phyloP scores from a whole-genome alignment of 1,140 invertebrate genomes.

The Drosophila obscura region DNA sequence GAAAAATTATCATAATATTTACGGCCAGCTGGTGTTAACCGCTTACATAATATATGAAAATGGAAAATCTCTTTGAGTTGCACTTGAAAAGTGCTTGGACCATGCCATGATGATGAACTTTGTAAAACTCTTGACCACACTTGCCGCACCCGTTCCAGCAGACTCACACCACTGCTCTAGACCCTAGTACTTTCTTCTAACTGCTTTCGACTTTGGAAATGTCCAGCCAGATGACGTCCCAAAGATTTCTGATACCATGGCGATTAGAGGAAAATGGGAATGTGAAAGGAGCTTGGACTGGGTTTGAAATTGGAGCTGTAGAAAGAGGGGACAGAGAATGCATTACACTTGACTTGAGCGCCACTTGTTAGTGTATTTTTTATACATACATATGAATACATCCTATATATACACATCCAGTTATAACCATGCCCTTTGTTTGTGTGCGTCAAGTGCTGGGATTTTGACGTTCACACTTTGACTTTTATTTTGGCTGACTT shows the following conservation, averaged over 20 bases:
- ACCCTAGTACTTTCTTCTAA: not conserved
- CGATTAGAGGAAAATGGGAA: not conserved
- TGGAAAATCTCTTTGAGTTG: constrained; percentile 78
- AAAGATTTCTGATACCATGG: not conserved
- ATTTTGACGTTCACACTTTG: constrained; percentile 48
- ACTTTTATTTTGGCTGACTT: constrained; percentile 33
- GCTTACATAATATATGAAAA: constrained; percentile 81
- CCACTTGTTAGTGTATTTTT: constrained; percentile 81
- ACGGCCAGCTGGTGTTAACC: constrained; percentile 37
- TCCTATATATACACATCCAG: constrained; percentile 1
- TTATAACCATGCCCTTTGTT: constrained; percentile 56
- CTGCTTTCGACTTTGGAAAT: constrained; percentile 58
- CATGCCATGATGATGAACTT: constrained; percentile 74
- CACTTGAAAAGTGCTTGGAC: constrained; percentile 78
- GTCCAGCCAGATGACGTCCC: constrained; percentile 72
- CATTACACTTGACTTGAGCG: constrained; percentile 76
- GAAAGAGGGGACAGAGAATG: constrained; percentile 17
- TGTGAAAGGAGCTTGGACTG: not conserved
- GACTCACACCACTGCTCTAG: not conserved
- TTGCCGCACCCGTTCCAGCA: constrained; percentile 54
- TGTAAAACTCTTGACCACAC: constrained; percentile 79
- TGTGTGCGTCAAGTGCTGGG: constrained; percentile 60
- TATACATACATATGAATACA: constrained; percentile 52
- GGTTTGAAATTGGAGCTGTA: not conserved
- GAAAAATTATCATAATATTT: constrained; percentile 53